Percentiles rank a stretch among this genome's conserved stretches.
Conservation (phyloP, 2,888 invertebrate species). For the Ormyrus thymus region DNA sequence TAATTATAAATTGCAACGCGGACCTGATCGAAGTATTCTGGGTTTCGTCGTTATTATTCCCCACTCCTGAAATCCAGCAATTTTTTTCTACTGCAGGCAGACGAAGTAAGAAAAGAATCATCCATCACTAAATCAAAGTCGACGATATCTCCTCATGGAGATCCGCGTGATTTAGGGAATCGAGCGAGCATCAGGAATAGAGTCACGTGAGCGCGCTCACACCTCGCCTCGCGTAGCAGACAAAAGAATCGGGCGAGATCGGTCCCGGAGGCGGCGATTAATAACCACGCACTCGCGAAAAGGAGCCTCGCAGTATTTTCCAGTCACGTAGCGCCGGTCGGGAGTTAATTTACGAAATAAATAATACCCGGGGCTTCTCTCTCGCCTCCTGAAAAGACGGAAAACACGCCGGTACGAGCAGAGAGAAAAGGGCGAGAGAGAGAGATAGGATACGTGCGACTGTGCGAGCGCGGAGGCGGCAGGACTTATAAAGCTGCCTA, state of each 20-base stretch:
- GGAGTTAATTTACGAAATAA: slow-evolving; percentile 75
- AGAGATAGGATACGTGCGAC: slow-evolving; percentile 26
- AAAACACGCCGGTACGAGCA: background rate
- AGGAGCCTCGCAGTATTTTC: slow-evolving; percentile 69
- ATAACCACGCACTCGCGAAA: slow-evolving; percentile 71
- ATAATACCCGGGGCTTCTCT: slow-evolving; percentile 71
- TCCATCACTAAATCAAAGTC: no score
- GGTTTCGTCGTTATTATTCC: no score
- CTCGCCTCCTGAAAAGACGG: background rate
- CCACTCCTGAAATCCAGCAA: no score
- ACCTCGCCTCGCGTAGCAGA: background rate
- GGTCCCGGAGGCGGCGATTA: slow-evolving; percentile 71
- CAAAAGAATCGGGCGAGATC: slow-evolving; percentile 57
- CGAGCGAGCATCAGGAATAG: slow-evolving; percentile 35
- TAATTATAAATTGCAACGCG: no score
- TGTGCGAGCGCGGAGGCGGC: background rate
- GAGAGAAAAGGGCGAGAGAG: slow-evolving; percentile 8
- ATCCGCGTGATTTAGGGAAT: slow-evolving; percentile 17
- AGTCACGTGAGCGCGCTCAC: slow-evolving; percentile 20
- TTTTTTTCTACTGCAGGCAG: no score
- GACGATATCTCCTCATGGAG: background rate
- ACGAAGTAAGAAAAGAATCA: no score
- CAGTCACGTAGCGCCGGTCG: slow-evolving; percentile 72
- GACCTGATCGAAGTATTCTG: no score
- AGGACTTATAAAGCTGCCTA: slow-evolving; percentile 72